phyloP scores from a whole-genome alignment of 2,797 vertebrate species.

The Ceyx erithaca region DNA sequence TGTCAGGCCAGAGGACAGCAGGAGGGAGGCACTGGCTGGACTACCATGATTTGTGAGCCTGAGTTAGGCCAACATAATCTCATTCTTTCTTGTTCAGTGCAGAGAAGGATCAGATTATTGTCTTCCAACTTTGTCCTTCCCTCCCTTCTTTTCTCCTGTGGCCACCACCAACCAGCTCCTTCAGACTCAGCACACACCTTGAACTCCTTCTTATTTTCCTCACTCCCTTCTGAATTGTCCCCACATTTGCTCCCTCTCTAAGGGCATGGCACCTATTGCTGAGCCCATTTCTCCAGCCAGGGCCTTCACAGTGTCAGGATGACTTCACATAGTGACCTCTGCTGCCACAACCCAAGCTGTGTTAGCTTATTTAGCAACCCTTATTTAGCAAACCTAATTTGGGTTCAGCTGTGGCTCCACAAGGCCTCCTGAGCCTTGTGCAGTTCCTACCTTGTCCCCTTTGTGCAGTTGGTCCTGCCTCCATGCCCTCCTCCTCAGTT shows the following conservation, averaged over 20 bases:
- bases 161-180: neutral
- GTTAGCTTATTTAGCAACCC: neutral
- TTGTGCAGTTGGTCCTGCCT: neutral
- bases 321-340: neutral
- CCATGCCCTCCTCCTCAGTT: neutral
- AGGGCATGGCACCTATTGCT: neutral
- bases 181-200: neutral
- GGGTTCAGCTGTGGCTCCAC: neutral
- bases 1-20: neutral
- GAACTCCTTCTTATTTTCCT: neutral
- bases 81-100: neutral
- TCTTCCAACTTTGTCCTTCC: neutral
- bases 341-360: neutral
- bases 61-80: neutral
- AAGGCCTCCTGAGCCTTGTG: neutral
- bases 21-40: neutral
- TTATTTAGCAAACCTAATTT: neutral
- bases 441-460: neutral
- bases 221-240: neutral
- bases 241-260: neutral
- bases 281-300: neutral
- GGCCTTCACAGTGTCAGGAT: fast-evolving
- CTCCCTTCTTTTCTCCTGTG: neutral
- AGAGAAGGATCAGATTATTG: neutral
- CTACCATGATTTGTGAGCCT: neutral